Percentiles rank a stretch among this genome's conserved stretches.
These are phyloP conservation scores for Chrosomus eos DNA, from an alignment of 2,797 vertebrate genomes.

Conservation along the genomic window DNA sequence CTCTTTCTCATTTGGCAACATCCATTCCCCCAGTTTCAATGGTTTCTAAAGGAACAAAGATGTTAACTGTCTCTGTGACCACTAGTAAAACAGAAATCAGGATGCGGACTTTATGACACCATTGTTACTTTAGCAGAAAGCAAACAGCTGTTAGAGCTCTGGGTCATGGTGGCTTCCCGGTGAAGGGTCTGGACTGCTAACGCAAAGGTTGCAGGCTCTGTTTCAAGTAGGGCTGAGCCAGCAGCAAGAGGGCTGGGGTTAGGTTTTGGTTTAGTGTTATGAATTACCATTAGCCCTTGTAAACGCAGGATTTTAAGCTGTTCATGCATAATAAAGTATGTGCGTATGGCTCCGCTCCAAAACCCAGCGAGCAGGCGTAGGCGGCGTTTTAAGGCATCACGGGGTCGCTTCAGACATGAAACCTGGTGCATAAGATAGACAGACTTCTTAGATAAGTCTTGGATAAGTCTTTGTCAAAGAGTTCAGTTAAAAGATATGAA, in stretches of 20 bases:
- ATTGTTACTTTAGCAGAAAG: constrained; percentile 42
- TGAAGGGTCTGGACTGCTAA: constrained; percentile 31
- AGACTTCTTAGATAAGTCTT: constrained; percentile 1
- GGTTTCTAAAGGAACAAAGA: constrained; percentile 42
- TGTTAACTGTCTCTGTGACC: constrained; percentile 36
- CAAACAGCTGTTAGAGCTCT: constrained; percentile 49
- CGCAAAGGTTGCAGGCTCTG: constrained; percentile 20
- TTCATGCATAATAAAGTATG: constrained; percentile 20
- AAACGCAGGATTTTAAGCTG: constrained; percentile 36
- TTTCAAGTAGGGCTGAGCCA: constrained; percentile 36
- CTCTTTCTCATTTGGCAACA: constrained; percentile 24
- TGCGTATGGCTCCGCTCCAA: constrained; percentile 24
- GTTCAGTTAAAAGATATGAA: neutral
- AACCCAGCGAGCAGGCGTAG: constrained; percentile 1
- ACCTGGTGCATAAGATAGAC: neutral
- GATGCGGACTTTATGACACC: constrained; percentile 42
- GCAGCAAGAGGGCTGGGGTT: constrained; percentile 30
- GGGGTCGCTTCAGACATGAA: neutral
- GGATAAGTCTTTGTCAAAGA: too few species aligned
- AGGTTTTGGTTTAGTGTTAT: constrained; percentile 31
- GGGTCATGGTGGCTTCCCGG: constrained; percentile 13
- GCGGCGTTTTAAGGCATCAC: neutral
- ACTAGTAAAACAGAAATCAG: constrained; percentile 40
- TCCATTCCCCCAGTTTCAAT: constrained; percentile 19
- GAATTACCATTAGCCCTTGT: constrained; percentile 40